Evolutionary conservation across 2,113 vertebrate species (phyloP).

Genomic region (Stercorarius parasiticus): DNA sequence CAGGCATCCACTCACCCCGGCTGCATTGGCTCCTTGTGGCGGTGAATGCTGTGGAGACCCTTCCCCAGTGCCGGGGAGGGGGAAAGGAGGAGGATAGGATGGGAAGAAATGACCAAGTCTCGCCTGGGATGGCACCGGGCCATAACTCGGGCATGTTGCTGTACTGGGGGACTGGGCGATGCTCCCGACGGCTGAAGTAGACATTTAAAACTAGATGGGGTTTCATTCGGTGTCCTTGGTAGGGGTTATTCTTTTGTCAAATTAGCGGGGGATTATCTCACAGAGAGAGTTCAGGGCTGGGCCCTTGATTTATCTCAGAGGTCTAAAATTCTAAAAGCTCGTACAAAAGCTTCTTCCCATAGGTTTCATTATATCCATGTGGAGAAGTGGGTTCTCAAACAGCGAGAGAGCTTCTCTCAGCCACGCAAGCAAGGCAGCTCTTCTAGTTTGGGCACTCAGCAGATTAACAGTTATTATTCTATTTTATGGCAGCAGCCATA

Average conservation of each 20-base stretch:
- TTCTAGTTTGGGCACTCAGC: neutral
- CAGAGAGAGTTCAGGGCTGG: neutral
- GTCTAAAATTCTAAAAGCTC: neutral
- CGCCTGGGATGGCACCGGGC: neutral
- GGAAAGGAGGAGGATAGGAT: neutral
- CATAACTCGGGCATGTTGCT: fast-evolving
- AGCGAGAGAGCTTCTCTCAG: neutral
- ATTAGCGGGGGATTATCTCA: neutral
- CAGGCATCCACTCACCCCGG: neutral
- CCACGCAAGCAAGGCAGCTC: neutral
- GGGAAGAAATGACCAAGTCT: neutral
- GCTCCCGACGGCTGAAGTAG: neutral
- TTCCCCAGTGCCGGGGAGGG: neutral
- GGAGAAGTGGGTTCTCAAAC: neutral
- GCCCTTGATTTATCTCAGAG: neutral
- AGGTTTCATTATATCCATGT: neutral
- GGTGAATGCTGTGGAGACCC: neutral
- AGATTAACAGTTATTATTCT: neutral
- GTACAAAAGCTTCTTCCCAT: neutral
- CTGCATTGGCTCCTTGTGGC: neutral
- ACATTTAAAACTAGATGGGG: neutral
- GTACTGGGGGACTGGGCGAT: fast-evolving
- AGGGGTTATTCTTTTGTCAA: neutral
- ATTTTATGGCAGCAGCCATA: neutral
- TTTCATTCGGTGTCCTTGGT: neutral